Conservation (phyloP, 2,113 vertebrate species). For the Clarias macrocephalus region DNA sequence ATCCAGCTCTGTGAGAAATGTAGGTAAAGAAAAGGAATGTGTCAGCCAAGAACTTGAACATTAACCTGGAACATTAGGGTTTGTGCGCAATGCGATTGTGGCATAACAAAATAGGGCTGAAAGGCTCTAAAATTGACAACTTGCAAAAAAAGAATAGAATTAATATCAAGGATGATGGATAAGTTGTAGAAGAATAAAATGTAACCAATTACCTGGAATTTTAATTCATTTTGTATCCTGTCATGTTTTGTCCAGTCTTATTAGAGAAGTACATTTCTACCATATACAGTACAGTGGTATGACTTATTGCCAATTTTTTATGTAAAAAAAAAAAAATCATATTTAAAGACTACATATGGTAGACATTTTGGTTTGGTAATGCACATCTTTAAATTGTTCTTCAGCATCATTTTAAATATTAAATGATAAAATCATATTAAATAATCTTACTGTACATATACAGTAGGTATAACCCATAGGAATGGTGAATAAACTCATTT, state of each 20-base stretch:
- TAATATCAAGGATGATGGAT: background rate
- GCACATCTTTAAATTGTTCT: background rate
- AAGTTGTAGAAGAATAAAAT: background rate
- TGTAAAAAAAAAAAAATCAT: background rate
- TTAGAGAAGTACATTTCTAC: background rate
- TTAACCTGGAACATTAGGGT: too few relatives aligned
- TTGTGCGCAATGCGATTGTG: background rate
- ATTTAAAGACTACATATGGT: background rate
- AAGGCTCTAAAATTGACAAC: background rate
- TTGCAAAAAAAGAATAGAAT: background rate
- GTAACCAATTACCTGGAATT: background rate
- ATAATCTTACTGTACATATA: background rate
- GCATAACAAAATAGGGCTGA: background rate
- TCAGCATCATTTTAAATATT: background rate
- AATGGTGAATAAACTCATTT: background rate
- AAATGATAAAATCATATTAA: background rate
- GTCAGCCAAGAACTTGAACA: background rate
- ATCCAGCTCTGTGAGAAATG: slow-evolving; percentile 72
- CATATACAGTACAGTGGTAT: background rate
- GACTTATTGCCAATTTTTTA: background rate
- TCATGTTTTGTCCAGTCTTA: background rate
- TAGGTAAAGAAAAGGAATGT: background rate
- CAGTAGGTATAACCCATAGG: background rate
- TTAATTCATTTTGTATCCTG: background rate
- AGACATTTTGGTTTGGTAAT: background rate